phyloP scores from a whole-genome alignment of 2,113 vertebrate species.

The Corydoras maculifer region DNA sequence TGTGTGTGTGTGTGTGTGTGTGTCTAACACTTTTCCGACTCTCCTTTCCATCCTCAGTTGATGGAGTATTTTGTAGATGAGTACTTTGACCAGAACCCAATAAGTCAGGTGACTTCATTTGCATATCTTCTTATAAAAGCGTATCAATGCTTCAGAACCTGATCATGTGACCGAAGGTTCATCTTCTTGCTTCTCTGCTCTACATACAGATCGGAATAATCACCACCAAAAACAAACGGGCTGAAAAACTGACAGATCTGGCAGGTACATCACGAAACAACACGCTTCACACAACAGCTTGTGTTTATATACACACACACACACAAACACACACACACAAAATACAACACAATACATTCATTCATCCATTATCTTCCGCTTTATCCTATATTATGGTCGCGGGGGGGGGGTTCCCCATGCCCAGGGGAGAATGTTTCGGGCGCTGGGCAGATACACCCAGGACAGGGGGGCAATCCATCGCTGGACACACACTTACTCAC shows the following conservation, averaged over 20 bases:
- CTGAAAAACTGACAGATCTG: constrained; percentile 93
- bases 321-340: too few species aligned
- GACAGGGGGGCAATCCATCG: too few species aligned
- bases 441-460: too few species aligned
- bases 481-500: too few species aligned
- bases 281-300: too few species aligned
- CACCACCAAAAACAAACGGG: constrained; percentile 89
- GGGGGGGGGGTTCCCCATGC: too few species aligned
- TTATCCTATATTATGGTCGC: too few species aligned
- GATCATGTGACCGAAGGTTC: neutral
- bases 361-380: too few species aligned
- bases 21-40: neutral
- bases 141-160: neutral
- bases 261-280: constrained; percentile 67
- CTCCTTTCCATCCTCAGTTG: constrained; percentile 62
- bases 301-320: too few species aligned
- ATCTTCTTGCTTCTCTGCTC: neutral
- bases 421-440: too few species aligned
- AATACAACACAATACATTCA: too few species aligned
- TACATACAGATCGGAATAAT: constrained; percentile 82
- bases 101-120: constrained; percentile 83
- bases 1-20: too few species aligned
- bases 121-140: neutral
- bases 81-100: constrained; percentile 98
- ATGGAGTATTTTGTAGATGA: constrained; percentile 90